Conservation (phyloP, 2,113 vertebrate genomes). For the Neotoma lepida region DNA sequence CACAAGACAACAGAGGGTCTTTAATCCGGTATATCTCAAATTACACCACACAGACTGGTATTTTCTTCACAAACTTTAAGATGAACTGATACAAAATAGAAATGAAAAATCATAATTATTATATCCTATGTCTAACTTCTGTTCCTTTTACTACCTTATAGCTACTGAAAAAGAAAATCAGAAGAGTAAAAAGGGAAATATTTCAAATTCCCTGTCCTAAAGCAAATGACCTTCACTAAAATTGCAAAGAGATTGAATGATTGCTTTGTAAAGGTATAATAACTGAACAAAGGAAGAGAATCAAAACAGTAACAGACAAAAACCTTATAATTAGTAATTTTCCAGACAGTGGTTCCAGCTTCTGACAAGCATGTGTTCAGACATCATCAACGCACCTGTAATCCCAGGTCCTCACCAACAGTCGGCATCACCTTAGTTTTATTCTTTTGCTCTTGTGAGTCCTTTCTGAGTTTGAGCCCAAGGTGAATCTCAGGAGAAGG, state of each 20-base stretch:
- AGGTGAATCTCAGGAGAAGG: slow-evolving; percentile 79
- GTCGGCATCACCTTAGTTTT: slow-evolving; percentile 57
- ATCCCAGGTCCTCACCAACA: slow-evolving; percentile 19
- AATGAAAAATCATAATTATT: neutral
- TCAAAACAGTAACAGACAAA: neutral
- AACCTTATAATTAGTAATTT: slow-evolving; percentile 18
- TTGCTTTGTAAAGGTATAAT: slow-evolving; percentile 11
- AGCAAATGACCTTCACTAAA: slow-evolving; percentile 50
- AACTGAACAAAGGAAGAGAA: neutral
- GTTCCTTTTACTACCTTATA: neutral
- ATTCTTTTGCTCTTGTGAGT: neutral
- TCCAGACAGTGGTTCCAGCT: neutral
- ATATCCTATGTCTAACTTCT: slow-evolving; percentile 28
- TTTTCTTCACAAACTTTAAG: slow-evolving; percentile 30
- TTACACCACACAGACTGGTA: neutral
- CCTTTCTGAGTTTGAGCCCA: slow-evolving; percentile 14
- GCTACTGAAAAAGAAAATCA: neutral
- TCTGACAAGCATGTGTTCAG: slow-evolving; percentile 31
- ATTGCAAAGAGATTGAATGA: slow-evolving; percentile 33
- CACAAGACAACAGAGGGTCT: neutral
- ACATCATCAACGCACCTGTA: slow-evolving; percentile 47
- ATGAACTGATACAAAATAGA: slow-evolving; percentile 14
- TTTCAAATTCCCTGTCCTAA: slow-evolving; percentile 5
- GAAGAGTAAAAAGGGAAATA: neutral
- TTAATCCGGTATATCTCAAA: slow-evolving; percentile 15